Evolutionary conservation across 2,113 vertebrate genomes (phyloP).

Genomic region (Lucifuga dentata): DNA sequence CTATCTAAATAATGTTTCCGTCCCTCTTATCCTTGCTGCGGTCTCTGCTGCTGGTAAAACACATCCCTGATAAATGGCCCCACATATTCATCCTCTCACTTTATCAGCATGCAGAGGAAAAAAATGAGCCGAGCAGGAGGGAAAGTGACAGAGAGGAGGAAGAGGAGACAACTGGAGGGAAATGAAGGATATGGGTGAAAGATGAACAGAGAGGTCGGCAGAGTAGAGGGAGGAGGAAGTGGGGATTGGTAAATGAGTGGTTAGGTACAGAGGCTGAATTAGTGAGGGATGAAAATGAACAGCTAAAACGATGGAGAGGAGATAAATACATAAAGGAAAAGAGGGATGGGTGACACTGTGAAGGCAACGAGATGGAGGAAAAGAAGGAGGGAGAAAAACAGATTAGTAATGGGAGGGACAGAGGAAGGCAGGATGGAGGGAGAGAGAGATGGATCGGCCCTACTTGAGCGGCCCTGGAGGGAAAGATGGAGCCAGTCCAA

Average conservation of each 20-base stretch:
- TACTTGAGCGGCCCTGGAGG: slow-evolving; percentile 56
- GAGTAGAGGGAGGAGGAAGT: slow-evolving; percentile 13
- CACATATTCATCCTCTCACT: slow-evolving; percentile 58
- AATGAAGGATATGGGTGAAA: slow-evolving; percentile 35
- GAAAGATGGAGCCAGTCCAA: slow-evolving; percentile 56
- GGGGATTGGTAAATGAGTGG: slow-evolving; percentile 43
- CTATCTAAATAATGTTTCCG: slow-evolving; percentile 51
- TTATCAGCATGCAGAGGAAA: slow-evolving; percentile 58
- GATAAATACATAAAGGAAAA: slow-evolving; percentile 46
- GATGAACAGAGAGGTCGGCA: slow-evolving; percentile 32
- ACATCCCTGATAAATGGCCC: slow-evolving; percentile 58
- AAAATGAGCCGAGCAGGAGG: slow-evolving; percentile 36
- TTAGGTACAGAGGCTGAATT: slow-evolving; percentile 1
- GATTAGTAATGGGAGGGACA: slow-evolving; percentile 55
- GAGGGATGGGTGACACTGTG: slow-evolving; percentile 36
- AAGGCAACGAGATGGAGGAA: slow-evolving; percentile 52
- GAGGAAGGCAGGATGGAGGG: slow-evolving; percentile 43
- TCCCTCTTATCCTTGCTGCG: slow-evolving; percentile 40
- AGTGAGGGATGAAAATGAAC: slow-evolving; percentile 19
- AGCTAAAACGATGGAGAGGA: slow-evolving; percentile 45
- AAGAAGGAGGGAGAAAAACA: slow-evolving; percentile 41
- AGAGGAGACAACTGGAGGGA: slow-evolving; percentile 8
- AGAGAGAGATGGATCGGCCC: slow-evolving; percentile 57
- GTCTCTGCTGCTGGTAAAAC: slow-evolving; percentile 58
- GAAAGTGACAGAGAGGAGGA: slow-evolving; percentile 9